Evolutionary conservation across 2,888 invertebrate species (phyloP).

Genomic region (Protodeltote pygarga): DNA sequence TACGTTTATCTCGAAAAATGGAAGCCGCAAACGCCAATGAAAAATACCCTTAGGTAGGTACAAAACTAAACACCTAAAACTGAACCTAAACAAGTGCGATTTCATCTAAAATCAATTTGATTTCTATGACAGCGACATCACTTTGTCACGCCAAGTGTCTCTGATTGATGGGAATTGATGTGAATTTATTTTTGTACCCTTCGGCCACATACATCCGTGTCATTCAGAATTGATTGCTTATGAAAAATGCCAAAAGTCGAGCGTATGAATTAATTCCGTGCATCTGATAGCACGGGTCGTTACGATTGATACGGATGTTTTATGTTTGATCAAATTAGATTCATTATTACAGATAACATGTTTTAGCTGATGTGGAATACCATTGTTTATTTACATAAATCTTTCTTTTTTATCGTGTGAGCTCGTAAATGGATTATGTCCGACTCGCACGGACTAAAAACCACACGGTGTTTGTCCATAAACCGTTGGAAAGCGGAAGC

Average conservation of each 20-base stretch:
- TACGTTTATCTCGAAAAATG: too few species aligned
- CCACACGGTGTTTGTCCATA: too few species aligned
- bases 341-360: too few species aligned
- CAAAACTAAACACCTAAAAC: conserved; percentile 13
- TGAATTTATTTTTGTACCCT: conserved; percentile 69
- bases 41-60: too few species aligned
- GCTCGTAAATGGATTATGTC: too few species aligned
- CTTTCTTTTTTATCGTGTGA: too few species aligned
- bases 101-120: conserved; percentile 71
- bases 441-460: too few species aligned
- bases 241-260: conserved; percentile 55
- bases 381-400: too few species aligned
- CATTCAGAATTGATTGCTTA: conserved; percentile 76
- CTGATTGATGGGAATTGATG: conserved; percentile 75
- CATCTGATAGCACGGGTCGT: conserved; percentile 11
- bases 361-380: too few species aligned
- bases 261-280: conserved; percentile 34
- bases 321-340: neutral
- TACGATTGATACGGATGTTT: neutral
- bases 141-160: conserved; percentile 64
- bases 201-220: conserved; percentile 61
- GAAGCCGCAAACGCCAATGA: too few species aligned
- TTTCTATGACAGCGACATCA: conserved; percentile 65
- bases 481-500: too few species aligned
- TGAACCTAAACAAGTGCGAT: conserved; percentile 37